Conservation (phyloP, 2,888 invertebrate genomes). For the Artemia sinica region DNA sequence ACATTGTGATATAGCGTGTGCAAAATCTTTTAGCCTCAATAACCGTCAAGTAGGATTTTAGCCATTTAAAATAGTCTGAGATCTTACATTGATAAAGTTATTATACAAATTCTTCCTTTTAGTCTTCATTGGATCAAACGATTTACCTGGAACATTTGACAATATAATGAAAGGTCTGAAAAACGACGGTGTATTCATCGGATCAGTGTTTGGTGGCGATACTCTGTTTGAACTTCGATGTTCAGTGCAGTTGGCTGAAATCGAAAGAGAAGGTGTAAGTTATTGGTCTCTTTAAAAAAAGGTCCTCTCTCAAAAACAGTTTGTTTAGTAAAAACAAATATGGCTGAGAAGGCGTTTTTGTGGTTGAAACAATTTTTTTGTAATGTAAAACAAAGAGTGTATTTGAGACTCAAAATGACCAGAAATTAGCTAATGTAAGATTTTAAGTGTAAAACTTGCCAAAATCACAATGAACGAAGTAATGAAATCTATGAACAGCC, state of each 20-base stretch:
- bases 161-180: conserved; percentile 50
- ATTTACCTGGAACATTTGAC: conserved; percentile 56
- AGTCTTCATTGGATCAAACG: conserved; percentile 94
- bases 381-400: background rate
- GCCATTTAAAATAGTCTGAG: background rate
- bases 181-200: conserved; percentile 83
- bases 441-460: no score
- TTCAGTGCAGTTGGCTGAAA: conserved; percentile 78
- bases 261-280: conserved; percentile 56
- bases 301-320: background rate
- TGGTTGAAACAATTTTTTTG: background rate
- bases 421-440: no score
- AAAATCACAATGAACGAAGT: no score
- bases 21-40: background rate
- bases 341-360: background rate
- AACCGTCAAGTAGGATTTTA: background rate
- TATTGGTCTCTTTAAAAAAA: background rate
- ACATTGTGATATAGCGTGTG: no score
- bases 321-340: conserved; percentile 2
- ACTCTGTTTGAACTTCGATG: conserved; percentile 76
- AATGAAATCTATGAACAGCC: no score
- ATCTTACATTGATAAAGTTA: conserved; percentile 15
- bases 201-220: conserved; percentile 84
- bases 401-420: background rate
- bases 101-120: conserved; percentile 21